Base-by-base conservation (phyloP, 2,888 invertebrate species). In the Lordiphosa andalusiaca region DNA sequence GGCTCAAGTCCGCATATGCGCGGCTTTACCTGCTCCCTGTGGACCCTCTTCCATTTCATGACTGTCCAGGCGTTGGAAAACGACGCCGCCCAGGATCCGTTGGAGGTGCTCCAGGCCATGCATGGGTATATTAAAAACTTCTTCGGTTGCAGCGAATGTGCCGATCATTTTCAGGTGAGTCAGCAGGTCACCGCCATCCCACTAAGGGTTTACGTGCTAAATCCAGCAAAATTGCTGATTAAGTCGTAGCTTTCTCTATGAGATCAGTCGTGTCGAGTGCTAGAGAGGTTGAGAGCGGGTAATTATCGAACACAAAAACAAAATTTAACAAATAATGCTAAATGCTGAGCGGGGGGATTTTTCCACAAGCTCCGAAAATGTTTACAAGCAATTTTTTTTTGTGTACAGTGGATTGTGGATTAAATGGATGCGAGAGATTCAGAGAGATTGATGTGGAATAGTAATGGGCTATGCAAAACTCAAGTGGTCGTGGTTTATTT, bases 11-110 rank as follows among this genome's bases (percentile, higher is more conserved):
- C 93, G 0, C 72, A 74, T 2, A 93, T 92, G 77, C 91, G 98
- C 48, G 98, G 98, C 9, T 99, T 96, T 88, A 95, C 98, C 0
- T 99, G 99, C 90, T 95, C 97, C 0, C 90, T 99, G 33, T 99
- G 99, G 99, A 95, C 94, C 10, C 90, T 98, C 73, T 99, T 98
- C 87, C 99, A 99, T 86, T 95, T 94, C 36, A 89, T 99, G 54
- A 96, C 97, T 0, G 95, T 98, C 0, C 93, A 94, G 86, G 94
- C 95, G 9, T 92, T 92, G 4, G 88, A 89, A 23, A 75, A 68
- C 13, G 90, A 89, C 39, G 86, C 90, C 38, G 90, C 91, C 6
- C 82, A 86, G 3, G 91, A 93, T 84, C 93, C 94, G 0, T 90
- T 92, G 3, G 93, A 93, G 85, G 93, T 97, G 2, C 89, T 99